These are phyloP conservation scores for Oligia fasciuncula DNA, from an alignment of 2,888 invertebrate genomes.

Conservation along the genomic window DNA sequence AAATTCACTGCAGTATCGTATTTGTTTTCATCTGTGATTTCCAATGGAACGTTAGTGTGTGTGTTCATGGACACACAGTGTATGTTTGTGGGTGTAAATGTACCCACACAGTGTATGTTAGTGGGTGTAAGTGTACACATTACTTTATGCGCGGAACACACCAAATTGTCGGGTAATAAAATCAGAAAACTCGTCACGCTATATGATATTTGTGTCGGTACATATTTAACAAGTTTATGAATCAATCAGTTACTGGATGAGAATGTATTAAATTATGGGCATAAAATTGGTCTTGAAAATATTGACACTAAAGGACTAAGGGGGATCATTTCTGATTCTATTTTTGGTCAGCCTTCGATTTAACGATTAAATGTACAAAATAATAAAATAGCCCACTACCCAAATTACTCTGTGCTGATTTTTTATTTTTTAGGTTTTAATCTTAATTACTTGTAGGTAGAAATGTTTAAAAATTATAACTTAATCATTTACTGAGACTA, in stretches of 20 bases:
- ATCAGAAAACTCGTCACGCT: conserved; percentile 73
- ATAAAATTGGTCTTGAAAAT: background rate
- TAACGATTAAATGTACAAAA: background rate
- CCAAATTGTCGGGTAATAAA: conserved; percentile 75
- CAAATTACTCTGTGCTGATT: background rate
- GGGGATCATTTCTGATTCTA: background rate
- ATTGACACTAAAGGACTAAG: background rate
- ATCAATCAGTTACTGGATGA: conserved; percentile 45
- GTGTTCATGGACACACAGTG: background rate
- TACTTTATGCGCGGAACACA: conserved; percentile 73
- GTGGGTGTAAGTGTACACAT: conserved; percentile 63
- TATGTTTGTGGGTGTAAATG: conserved; percentile 44
- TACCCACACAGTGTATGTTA: background rate
- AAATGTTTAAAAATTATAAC: background rate
- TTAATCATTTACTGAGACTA: background rate
- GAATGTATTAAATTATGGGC: conserved; percentile 14
- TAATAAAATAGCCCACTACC: background rate
- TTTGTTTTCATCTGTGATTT: conserved; percentile 57
- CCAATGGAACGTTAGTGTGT: conserved; percentile 26
- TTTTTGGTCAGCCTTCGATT: background rate
- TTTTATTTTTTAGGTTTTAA: background rate
- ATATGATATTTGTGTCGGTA: conserved; percentile 62
- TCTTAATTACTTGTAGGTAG: background rate
- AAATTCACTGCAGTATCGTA: conserved; percentile 42
- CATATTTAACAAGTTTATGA: conserved; percentile 57